Base-by-base conservation (phyloP, 2,113 vertebrate species). In the Oncorhynchus keta region DNA sequence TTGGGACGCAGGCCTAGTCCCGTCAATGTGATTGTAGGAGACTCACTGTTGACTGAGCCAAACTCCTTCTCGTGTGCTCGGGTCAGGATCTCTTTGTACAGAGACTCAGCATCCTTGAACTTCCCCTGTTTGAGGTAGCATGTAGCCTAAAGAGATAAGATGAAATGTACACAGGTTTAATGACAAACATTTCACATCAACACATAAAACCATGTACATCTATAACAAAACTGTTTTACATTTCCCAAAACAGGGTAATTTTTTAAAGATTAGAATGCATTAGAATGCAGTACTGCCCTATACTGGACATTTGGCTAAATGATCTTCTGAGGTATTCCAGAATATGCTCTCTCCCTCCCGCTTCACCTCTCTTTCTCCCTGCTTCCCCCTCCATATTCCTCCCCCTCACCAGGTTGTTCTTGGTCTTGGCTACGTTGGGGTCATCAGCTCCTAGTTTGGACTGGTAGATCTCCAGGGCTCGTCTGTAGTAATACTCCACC, bases 341-440 rank as follows among this genome's bases (percentile, higher is more conserved):
- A 45, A 45, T 45, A 45, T 20, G 20, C 4, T 20, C 9, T 3
- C 55, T 57, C 35, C 51, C 16, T 4, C 13, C 51, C 51, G 1
- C 51, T 57, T 9, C 13, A 3, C 13, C 26, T 28, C 26, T 28
- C 2, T 18, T 9, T 16, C 18, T 9, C 51, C 18, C 51, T 14
- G 1, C 55, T 9, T 4, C 55, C 55, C 51, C 51, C 28, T 28
- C 28, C 28, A 28, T 28, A 28, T 28, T 26, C 26, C 26, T 26
- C 51, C 51, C 51, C 35, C 90, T 73, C 76, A 99, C 97, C 96
- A 99, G 92, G 82, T 99, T 99, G 79, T 99, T 99, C 91, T 99
- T 99, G 86, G 97, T 99, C 87, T 98, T 98, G 86, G 97, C 96
- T 78, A 99, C 98, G 0, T 99, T 99, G 72, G 97, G 96, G 84